Evolutionary conservation across 2,113 vertebrate species (phyloP).

Genomic region (Oriolus oriolus): DNA sequence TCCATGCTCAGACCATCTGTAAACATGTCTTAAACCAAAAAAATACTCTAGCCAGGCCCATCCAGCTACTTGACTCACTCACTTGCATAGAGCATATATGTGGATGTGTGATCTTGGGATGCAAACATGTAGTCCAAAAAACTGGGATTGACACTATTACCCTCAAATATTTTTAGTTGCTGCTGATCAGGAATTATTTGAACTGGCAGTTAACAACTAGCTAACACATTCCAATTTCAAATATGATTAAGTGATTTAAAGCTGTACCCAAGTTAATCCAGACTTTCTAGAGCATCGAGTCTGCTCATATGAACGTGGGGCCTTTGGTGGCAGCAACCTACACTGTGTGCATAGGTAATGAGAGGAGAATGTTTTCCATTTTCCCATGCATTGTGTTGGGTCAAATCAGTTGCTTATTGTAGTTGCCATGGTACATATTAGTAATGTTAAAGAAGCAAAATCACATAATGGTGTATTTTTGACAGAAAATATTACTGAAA

Average conservation of each 20-base stretch:
- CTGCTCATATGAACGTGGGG: background rate
- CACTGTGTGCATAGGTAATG: background rate
- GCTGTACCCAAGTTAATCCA: background rate
- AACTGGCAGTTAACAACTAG: background rate
- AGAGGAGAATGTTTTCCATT: background rate
- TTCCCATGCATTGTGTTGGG: background rate
- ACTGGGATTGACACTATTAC: background rate
- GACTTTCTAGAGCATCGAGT: background rate
- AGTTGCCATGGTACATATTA: background rate
- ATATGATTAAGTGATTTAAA: background rate
- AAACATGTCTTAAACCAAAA: background rate
- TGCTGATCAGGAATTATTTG: background rate
- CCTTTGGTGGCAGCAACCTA: background rate
- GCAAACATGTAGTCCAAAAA: background rate
- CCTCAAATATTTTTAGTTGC: background rate
- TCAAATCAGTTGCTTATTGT: background rate
- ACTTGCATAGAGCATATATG: background rate
- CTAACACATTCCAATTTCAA: background rate
- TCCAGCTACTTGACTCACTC: background rate
- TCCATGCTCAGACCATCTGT: background rate
- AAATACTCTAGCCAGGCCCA: background rate
- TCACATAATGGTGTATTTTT: background rate
- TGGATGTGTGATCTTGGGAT: background rate
- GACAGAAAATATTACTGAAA: background rate
- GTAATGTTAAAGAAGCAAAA: background rate